phyloP scores from a whole-genome alignment of 2,888 invertebrate genomes.

The Drosophila picticornis region DNA sequence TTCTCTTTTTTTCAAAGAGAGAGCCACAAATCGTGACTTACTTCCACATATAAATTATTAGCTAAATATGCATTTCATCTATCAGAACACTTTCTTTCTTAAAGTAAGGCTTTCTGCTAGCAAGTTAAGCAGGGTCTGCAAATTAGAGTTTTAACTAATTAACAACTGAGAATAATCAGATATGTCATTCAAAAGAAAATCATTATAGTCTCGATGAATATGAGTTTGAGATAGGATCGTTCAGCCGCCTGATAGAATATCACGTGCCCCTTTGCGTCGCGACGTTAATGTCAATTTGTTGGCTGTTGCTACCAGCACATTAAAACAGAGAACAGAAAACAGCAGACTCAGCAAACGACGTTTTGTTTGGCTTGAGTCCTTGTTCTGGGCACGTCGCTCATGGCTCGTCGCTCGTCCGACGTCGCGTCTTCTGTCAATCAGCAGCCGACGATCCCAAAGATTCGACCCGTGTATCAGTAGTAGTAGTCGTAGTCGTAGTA shows the following conservation, averaged over 20 bases:
- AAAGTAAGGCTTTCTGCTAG: background rate
- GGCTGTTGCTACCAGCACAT: slow-evolving; percentile 64
- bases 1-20: background rate
- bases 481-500: slow-evolving; percentile 10
- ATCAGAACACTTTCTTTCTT: background rate
- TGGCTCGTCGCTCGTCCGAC: slow-evolving; percentile 17
- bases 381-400: slow-evolving; percentile 53
- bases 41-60: background rate
- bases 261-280: slow-evolving; percentile 59
- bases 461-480: slow-evolving; percentile 42
- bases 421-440: slow-evolving; percentile 61
- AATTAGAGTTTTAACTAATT: slow-evolving; percentile 14
- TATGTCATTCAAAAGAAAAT: slow-evolving; percentile 13
- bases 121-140: slow-evolving; percentile 1
- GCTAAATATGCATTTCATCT: too few relatives aligned
- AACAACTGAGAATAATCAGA: slow-evolving; percentile 10
- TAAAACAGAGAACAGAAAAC: slow-evolving; percentile 31
- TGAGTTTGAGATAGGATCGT: slow-evolving; percentile 52
- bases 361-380: slow-evolving; percentile 35
- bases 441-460: slow-evolving; percentile 64
- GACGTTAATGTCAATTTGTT: slow-evolving; percentile 76
- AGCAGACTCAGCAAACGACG: slow-evolving; percentile 53
- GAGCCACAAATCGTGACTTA: slow-evolving; percentile 1
- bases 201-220: slow-evolving; percentile 12
- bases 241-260: slow-evolving; percentile 36